phyloP scores from a whole-genome alignment of 2,797 vertebrate genomes.

The Myotis pilosus region DNA sequence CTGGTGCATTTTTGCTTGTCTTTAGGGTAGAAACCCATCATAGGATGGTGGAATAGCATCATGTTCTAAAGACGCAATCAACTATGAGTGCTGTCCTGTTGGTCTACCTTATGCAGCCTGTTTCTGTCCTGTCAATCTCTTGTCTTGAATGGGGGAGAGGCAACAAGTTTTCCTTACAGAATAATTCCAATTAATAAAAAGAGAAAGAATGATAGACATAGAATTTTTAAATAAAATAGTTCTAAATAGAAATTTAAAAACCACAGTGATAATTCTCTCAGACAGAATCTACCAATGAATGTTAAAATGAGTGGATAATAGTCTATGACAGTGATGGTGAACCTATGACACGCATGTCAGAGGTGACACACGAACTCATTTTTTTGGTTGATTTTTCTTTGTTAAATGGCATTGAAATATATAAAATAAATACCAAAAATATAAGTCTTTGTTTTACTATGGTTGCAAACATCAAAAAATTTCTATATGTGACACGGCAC shows the following conservation, averaged over 20 bases:
- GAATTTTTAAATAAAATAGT: background rate
- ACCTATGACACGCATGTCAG: too few relatives aligned
- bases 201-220: background rate
- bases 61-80: background rate
- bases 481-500: too few relatives aligned
- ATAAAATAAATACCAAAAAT: too few relatives aligned
- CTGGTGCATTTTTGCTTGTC: background rate
- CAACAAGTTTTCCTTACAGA: background rate
- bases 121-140: slow-evolving; percentile 2
- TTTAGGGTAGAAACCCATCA: background rate
- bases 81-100: background rate
- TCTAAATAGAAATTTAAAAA: slow-evolving; percentile 7
- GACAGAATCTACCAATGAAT: background rate
- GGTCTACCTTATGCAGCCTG: background rate
- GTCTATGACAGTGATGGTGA: background rate
- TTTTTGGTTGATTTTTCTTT: too few relatives aligned
- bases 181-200: background rate
- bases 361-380: too few relatives aligned
- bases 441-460: too few relatives aligned
- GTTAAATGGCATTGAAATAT: too few relatives aligned
- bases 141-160: background rate
- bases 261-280: background rate
- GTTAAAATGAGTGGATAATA: slow-evolving; percentile 10
- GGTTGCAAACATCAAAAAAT: too few relatives aligned
- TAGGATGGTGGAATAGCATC: background rate